Conservation (phyloP, 2,888 invertebrate genomes). For the Coelinius sp. region DNA sequence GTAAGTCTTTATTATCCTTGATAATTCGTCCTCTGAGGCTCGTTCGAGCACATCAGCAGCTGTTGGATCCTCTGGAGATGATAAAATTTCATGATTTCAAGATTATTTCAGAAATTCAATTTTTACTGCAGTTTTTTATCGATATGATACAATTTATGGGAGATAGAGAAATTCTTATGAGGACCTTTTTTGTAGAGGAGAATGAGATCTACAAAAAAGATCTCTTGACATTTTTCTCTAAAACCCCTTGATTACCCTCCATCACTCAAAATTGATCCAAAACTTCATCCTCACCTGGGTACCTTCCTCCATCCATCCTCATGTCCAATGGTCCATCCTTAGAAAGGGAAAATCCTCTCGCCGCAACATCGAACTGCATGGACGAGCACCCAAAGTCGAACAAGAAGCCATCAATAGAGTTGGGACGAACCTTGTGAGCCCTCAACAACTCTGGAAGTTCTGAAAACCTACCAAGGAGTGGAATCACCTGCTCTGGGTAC, state of each 20-base stretch:
- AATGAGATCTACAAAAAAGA: too few relatives aligned
- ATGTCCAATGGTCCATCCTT: slow-evolving; percentile 93
- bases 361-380: slow-evolving; percentile 90
- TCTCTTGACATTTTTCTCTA: too few relatives aligned
- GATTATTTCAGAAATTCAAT: not conserved
- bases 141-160: too few relatives aligned
- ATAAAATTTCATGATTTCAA: not conserved
- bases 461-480: slow-evolving; percentile 90
- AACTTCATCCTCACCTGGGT: slow-evolving; percentile 65
- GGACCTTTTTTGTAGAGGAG: too few relatives aligned
- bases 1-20: slow-evolving; percentile 88
- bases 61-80: slow-evolving; percentile 76
- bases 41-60: slow-evolving; percentile 90
- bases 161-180: too few relatives aligned
- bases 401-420: slow-evolving; percentile 86
- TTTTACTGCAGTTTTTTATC: too few relatives aligned
- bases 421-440: slow-evolving; percentile 74
- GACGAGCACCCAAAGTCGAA: slow-evolving; percentile 97
- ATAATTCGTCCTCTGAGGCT: slow-evolving; percentile 84
- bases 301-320: slow-evolving; percentile 90
- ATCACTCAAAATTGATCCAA: too few relatives aligned
- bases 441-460: slow-evolving; percentile 82
- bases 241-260: too few relatives aligned
- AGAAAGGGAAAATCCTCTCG: slow-evolving; percentile 88
- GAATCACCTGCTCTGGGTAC: slow-evolving; percentile 81